Percentiles rank a stretch among this genome's conserved stretches.
These are phyloP conservation scores for Peromyscus nudipes DNA, from an alignment of 2,797 vertebrate species.

Conservation along the genomic window DNA sequence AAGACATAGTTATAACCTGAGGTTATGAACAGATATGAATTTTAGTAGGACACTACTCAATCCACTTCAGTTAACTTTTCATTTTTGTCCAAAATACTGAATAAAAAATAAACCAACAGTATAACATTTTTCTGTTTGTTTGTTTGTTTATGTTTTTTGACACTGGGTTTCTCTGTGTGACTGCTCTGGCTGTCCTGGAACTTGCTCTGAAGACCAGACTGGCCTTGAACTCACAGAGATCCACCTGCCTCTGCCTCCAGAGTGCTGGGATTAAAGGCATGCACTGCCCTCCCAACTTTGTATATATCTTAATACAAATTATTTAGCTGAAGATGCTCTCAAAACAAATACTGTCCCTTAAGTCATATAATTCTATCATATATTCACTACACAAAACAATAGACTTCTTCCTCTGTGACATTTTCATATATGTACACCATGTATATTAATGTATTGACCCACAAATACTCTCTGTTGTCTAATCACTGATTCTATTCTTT, in stretches of 20 bases:
- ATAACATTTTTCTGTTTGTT: neutral
- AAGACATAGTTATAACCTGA: constrained; percentile 19
- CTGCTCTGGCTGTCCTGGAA: neutral
- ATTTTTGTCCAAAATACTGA: constrained; percentile 38
- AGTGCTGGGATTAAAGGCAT: neutral
- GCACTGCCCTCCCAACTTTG: neutral
- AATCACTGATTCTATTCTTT: neutral
- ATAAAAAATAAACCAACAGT: constrained; percentile 22
- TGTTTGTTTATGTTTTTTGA: neutral
- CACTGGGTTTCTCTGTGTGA: neutral
- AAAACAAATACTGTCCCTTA: constrained; percentile 43
- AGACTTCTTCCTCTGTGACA: neutral
- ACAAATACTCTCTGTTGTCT: neutral
- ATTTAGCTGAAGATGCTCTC: neutral
- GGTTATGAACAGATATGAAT: neutral
- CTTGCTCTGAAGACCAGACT: neutral
- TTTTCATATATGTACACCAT: neutral
- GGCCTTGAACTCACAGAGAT: neutral
- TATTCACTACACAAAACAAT: neutral
- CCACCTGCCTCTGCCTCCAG: neutral
- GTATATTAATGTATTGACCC: neutral
- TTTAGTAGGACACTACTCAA: neutral
- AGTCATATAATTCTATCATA: neutral
- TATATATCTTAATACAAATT: constrained; percentile 31
- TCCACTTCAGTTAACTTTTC: constrained; percentile 8